Evolutionary conservation across 2,113 vertebrate genomes (phyloP).

Genomic region (Pteropus alecto): DNA sequence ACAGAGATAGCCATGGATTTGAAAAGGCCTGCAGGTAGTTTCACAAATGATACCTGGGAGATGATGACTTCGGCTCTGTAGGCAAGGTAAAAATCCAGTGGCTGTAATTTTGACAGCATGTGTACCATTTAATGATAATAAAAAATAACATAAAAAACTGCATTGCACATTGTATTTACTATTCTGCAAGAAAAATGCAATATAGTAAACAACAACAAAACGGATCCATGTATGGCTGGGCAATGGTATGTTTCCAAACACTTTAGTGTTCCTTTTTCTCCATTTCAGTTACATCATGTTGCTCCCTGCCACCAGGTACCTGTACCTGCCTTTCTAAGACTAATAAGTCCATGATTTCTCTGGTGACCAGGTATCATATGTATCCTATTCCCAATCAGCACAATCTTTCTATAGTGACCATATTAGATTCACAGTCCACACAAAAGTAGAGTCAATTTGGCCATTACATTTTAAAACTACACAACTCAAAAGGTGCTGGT

Average conservation of each 20-base stretch:
- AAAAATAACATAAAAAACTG: not conserved
- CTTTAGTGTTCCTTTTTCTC: not conserved
- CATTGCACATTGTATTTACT: not conserved
- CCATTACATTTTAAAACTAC: not conserved
- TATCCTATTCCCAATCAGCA: not conserved
- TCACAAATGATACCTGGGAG: not conserved
- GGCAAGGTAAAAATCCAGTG: not conserved
- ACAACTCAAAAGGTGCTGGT: not conserved
- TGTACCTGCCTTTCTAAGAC: not conserved
- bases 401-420: not conserved
- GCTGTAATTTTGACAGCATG: not conserved
- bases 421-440: not conserved
- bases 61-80: not conserved
- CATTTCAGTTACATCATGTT: not conserved
- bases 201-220: not conserved
- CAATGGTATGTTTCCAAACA: not conserved
- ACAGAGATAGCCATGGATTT: not conserved
- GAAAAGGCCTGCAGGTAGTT: not conserved
- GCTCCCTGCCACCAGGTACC: not conserved
- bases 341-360: not conserved
- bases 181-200: not conserved
- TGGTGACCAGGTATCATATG: not conserved
- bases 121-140: not conserved
- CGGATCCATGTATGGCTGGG: not conserved
- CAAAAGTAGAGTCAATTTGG: not conserved